Evolutionary conservation across 2,113 vertebrate species (phyloP), one percentile per base, ranked within the genome.

Genomic region (Burhinus bistriatus): DNA sequence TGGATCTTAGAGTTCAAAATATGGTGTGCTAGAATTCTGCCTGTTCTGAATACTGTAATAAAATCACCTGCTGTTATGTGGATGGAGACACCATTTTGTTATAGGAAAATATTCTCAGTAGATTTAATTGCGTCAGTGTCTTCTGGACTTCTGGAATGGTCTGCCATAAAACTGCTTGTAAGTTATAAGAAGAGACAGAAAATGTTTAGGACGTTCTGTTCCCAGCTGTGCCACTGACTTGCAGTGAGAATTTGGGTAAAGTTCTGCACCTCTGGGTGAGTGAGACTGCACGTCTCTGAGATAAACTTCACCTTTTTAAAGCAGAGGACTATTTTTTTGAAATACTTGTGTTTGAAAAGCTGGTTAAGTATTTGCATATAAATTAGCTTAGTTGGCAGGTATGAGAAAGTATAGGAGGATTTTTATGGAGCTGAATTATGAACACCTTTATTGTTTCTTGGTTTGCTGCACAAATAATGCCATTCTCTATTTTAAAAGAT

Each of bases 61-160:
- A 94, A 94, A 94, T 95, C 92, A 93, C 57, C 78, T 95, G 70
- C 88, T 93, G 55, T 87, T 85, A 71, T 75, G 72, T 90, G 55
- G 51, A 75, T 82, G 65, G 62, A 69, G 82, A 68, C 51, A 90
- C 70, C 44, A 59, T 82, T 89, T 94, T 82, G 61, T 71, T 85
- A 70, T 54, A 84, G 64, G 77, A 95, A 95, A 91, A 73, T 87
- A 81, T 57, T 93, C 68, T 76, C 66, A 23, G 71, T 83, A 88
- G 83, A 64, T 38, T 90, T 80, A 86, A 62, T 89, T 92, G 47
- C 23, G 4, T 83, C 34, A 49, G 21, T 71, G 26, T 81, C 81
- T 89, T 89, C 81, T 69, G 75, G 88, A 59, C 30, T 76, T 80
- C 0, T 1, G 61, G 51, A 86, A 64, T 32, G 17, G 34, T 68